Conservation (phyloP, 2,888 invertebrate species). For the Chrysotoxum bicinctum region DNA sequence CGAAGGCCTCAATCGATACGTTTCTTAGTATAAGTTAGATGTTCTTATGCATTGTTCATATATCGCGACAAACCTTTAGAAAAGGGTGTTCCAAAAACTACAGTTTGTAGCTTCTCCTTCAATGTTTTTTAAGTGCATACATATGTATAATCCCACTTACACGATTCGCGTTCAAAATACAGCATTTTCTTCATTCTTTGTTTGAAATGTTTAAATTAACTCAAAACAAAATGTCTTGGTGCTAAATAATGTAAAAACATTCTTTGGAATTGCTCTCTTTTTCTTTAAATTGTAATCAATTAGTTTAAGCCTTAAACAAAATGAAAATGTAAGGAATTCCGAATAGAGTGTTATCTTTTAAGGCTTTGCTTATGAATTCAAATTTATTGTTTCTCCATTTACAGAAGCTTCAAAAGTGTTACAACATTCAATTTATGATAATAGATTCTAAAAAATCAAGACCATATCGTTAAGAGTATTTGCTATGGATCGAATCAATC, state of each 20-base stretch:
- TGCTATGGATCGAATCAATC: slow-evolving; percentile 42
- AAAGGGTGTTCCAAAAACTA: too few relatives aligned
- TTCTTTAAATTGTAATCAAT: background rate
- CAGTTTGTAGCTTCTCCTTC: too few relatives aligned
- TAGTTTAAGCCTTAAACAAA: background rate
- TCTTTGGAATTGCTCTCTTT: background rate
- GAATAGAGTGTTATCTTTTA: background rate
- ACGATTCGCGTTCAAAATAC: too few relatives aligned
- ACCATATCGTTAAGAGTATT: background rate
- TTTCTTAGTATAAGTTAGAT: too few relatives aligned
- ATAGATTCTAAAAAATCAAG: slow-evolving; percentile 14
- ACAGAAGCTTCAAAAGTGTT: slow-evolving; percentile 9
- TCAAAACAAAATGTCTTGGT: too few relatives aligned
- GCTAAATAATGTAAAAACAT: background rate
- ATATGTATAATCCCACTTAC: too few relatives aligned
- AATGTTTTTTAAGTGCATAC: too few relatives aligned
- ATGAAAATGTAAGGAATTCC: background rate
- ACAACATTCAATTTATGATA: slow-evolving; percentile 27
- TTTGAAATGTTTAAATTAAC: too few relatives aligned
- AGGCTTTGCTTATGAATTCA: slow-evolving; percentile 1
- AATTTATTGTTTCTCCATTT: background rate
- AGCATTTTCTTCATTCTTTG: too few relatives aligned
- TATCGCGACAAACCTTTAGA: too few relatives aligned
- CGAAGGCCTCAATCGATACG: too few relatives aligned
- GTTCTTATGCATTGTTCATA: too few relatives aligned